Evolutionary conservation across 2,888 invertebrate genomes (phyloP).

Genomic region (Tenthredo distinguenda): DNA sequence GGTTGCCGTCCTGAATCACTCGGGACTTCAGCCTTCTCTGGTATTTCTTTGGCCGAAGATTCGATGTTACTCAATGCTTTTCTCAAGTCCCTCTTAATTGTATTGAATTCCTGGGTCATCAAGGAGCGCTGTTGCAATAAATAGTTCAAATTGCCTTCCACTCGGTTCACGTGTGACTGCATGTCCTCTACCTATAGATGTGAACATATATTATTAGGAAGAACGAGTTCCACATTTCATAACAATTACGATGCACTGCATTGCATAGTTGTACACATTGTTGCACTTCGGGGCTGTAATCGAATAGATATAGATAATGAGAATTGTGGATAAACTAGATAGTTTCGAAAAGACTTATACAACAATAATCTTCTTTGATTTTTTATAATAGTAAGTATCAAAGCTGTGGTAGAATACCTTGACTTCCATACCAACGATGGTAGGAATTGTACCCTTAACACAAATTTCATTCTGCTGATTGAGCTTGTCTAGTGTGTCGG

Average conservation of each 20-base stretch:
- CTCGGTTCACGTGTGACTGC: constrained; percentile 87
- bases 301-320: neutral
- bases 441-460: constrained; percentile 88
- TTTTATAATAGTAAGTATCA: neutral
- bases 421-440: constrained; percentile 89
- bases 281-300: neutral
- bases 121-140: constrained; percentile 88
- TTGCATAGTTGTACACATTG: neutral
- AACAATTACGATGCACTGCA: neutral
- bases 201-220: neutral
- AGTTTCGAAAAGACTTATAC: neutral
- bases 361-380: constrained; percentile 20
- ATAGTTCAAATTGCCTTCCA: constrained; percentile 91
- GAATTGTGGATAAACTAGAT: constrained; percentile 2
- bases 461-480: constrained; percentile 89
- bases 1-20: constrained; percentile 77
- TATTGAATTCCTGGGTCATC: constrained; percentile 91
- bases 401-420: constrained; percentile 79
- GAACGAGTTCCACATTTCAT: neutral
- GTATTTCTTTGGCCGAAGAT: constrained; percentile 83
- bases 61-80: constrained; percentile 86
- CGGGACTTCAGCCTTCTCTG: constrained; percentile 77
- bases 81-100: constrained; percentile 88
- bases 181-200: constrained; percentile 85
- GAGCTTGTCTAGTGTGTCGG: constrained; percentile 87